Percentiles rank a stretch among this genome's conserved stretches.
Conservation (phyloP, 2,888 invertebrate species). For the Neoitamus cyanurus region DNA sequence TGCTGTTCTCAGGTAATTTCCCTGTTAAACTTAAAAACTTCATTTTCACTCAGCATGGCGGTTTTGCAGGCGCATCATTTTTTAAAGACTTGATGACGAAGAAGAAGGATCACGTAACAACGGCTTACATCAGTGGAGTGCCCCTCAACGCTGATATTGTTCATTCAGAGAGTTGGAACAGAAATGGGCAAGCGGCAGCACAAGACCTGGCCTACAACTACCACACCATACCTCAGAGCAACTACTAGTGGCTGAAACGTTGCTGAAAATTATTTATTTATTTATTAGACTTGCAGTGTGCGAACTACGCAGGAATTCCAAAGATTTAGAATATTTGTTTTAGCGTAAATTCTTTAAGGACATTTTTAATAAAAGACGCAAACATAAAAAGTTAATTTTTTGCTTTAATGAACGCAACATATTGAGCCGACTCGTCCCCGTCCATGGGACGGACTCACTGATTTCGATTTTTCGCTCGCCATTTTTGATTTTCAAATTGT, state of each 20-base stretch:
- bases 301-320: conserved; percentile 37
- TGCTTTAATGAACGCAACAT: too few relatives aligned
- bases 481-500: too few relatives aligned
- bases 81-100: conserved; percentile 66
- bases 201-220: conserved; percentile 65
- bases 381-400: too few relatives aligned
- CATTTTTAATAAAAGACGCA: neutral
- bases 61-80: conserved; percentile 63
- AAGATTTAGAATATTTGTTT: conserved; percentile 47
- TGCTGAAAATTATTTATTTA: neutral
- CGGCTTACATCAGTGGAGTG: conserved; percentile 66
- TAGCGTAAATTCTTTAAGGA: conserved; percentile 51
- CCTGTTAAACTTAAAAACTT: neutral
- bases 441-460: too few relatives aligned
- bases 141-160: conserved; percentile 66
- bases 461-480: too few relatives aligned
- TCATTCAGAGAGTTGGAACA: conserved; percentile 64
- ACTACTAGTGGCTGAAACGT: conserved; percentile 56
- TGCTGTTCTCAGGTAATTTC: conserved; percentile 70
- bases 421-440: too few relatives aligned
- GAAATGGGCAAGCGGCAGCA: conserved; percentile 65
- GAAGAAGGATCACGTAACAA: conserved; percentile 66
- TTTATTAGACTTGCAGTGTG: conserved; percentile 24
- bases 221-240: conserved; percentile 65
- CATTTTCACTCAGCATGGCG: neutral